phyloP scores from a whole-genome alignment of 2,888 invertebrate genomes.

The Falcaria lacertinaria region DNA sequence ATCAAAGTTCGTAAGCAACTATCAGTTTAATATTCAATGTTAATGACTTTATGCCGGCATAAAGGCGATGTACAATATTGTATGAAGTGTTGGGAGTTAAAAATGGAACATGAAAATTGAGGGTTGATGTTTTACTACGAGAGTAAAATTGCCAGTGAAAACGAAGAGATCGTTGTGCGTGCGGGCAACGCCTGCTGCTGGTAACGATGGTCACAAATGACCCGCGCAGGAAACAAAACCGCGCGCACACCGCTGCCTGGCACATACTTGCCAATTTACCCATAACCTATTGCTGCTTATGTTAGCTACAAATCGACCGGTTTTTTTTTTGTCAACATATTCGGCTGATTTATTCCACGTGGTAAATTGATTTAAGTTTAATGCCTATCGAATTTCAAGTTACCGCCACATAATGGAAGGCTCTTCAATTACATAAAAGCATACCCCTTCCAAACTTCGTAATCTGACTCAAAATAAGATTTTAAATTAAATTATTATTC shows the following conservation, averaged over 20 bases:
- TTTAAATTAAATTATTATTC: slow-evolving; percentile 55
- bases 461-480: slow-evolving; percentile 53
- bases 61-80: slow-evolving; percentile 14
- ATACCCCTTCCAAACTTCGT: slow-evolving; percentile 47
- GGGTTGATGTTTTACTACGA: slow-evolving; percentile 31
- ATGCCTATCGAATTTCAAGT: slow-evolving; percentile 21
- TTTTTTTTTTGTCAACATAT: no score
- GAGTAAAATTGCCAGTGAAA: slow-evolving; percentile 49
- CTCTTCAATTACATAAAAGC: slow-evolving; percentile 51
- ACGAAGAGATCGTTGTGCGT: slow-evolving; percentile 55
- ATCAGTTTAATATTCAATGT: slow-evolving; percentile 36
- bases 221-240: slow-evolving; percentile 52
- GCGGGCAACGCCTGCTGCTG: slow-evolving; percentile 49
- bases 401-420: slow-evolving; percentile 35
- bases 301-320: background rate
- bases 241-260: slow-evolving; percentile 25
- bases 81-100: slow-evolving; percentile 11
- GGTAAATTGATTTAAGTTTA: slow-evolving; percentile 30
- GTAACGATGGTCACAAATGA: slow-evolving; percentile 59
- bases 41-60: slow-evolving; percentile 15
- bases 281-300: background rate
- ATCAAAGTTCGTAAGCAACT: slow-evolving; percentile 46
- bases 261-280: background rate
- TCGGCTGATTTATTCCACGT: slow-evolving; percentile 7
- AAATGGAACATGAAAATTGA: slow-evolving; percentile 22